Evolutionary conservation across 2,113 vertebrate genomes (phyloP).

Genomic region (Picathartes gymnocephalus): DNA sequence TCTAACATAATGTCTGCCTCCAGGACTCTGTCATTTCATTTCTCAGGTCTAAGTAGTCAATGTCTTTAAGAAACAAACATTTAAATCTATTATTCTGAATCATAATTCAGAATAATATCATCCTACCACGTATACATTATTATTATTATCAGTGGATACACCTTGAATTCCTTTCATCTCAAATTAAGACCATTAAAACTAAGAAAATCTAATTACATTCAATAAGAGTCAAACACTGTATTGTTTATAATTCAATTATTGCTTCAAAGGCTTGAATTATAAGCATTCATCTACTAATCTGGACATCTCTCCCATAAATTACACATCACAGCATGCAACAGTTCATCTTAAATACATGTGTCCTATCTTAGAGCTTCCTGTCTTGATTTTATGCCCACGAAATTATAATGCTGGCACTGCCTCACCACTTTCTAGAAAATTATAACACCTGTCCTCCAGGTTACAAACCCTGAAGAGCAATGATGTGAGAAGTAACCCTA

Average conservation of each 20-base stretch:
- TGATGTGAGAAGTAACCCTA: background rate
- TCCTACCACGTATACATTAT: background rate
- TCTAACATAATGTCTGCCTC: background rate
- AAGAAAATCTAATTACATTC: background rate
- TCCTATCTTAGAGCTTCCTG: background rate
- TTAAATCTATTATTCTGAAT: background rate
- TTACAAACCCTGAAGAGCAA: background rate
- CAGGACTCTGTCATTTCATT: background rate
- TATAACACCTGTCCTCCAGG: background rate
- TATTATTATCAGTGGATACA: background rate
- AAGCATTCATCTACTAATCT: background rate
- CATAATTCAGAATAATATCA: background rate
- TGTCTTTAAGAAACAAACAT: background rate
- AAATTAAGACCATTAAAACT: background rate
- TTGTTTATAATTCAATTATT: conserved; percentile 6
- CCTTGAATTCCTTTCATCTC: background rate
- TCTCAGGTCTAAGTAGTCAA: background rate
- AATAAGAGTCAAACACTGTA: background rate
- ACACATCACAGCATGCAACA: background rate
- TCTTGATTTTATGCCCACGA: background rate
- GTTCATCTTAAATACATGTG: background rate
- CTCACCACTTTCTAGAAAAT: background rate
- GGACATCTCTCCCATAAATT: background rate
- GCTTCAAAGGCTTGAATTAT: background rate
- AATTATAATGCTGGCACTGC: background rate